Evolutionary conservation across 2,888 invertebrate genomes (phyloP).

Genomic region (Fabriciana adippe): DNA sequence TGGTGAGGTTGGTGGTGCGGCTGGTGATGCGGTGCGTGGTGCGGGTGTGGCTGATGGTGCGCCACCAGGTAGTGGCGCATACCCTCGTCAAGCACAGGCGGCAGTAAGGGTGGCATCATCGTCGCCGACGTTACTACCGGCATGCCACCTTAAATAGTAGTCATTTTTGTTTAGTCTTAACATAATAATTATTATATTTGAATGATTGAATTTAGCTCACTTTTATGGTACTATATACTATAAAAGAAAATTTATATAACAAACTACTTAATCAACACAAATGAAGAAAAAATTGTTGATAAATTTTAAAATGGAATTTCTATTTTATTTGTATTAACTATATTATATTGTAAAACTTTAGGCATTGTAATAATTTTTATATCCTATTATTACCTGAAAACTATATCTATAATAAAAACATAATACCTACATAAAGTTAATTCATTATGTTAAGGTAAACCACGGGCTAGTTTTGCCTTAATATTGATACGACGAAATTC

Average conservation of each 20-base stretch:
- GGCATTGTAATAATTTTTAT: background rate
- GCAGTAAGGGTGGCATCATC: slow-evolving; percentile 90
- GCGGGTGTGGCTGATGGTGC: slow-evolving; percentile 76
- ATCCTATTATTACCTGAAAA: too few relatives aligned
- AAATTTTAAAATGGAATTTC: too few relatives aligned
- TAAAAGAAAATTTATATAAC: background rate
- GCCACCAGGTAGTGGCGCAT: slow-evolving; percentile 93
- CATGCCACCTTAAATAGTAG: slow-evolving; percentile 79
- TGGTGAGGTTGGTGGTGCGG: slow-evolving; percentile 84
- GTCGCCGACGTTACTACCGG: slow-evolving; percentile 93
- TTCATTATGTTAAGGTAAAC: too few relatives aligned
- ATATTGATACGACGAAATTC: slow-evolving; percentile 35
- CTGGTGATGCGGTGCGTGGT: slow-evolving; percentile 75
- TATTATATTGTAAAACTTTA: background rate
- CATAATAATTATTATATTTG: too few relatives aligned
- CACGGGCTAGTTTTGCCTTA: too few relatives aligned
- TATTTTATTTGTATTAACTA: background rate
- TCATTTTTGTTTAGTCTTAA: background rate
- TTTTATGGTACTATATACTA: background rate
- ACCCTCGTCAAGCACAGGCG: slow-evolving; percentile 96
- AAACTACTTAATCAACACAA: too few relatives aligned
- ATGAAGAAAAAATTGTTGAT: too few relatives aligned
- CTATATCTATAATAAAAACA: slow-evolving; percentile 20
- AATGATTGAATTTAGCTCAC: background rate
- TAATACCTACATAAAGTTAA: too few relatives aligned